Conservation (phyloP, 2,888 invertebrate species). For the Heliconius aoede region DNA sequence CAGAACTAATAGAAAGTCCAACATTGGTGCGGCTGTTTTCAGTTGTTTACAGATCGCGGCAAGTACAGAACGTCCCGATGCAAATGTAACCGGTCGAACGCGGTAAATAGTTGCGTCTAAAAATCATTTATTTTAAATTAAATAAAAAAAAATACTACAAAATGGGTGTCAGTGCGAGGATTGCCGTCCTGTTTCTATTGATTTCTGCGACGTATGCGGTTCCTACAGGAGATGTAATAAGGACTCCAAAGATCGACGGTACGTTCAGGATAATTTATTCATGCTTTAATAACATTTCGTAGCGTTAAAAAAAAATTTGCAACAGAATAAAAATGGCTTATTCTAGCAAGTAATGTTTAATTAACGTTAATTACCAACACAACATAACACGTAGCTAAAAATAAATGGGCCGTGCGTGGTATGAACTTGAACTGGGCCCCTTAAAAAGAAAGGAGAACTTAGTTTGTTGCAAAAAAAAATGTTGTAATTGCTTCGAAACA, state of each 20-base stretch:
- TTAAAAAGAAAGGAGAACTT: slow-evolving; percentile 43
- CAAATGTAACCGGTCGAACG: slow-evolving; percentile 77
- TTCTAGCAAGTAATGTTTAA: slow-evolving; percentile 18
- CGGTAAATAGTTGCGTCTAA: slow-evolving; percentile 79
- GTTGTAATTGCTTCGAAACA: slow-evolving; percentile 67
- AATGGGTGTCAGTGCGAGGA: slow-evolving; percentile 80
- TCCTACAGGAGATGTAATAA: slow-evolving; percentile 65
- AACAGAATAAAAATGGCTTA: not conserved
- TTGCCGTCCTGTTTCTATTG: slow-evolving; percentile 69
- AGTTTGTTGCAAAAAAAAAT: slow-evolving; percentile 46
- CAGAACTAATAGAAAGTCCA: slow-evolving; percentile 79
- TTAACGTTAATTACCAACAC: slow-evolving; percentile 31
- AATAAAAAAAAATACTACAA: slow-evolving; percentile 52
- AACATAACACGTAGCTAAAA: slow-evolving; percentile 35
- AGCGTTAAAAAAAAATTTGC: not conserved
- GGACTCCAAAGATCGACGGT: slow-evolving; percentile 67
- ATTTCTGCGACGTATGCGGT: slow-evolving; percentile 69
- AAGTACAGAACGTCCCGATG: slow-evolving; percentile 67
- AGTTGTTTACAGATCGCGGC: slow-evolving; percentile 71
- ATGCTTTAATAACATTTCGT: slow-evolving; percentile 7
- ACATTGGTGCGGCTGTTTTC: slow-evolving; percentile 54
- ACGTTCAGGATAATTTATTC: slow-evolving; percentile 49
- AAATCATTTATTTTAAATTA: slow-evolving; percentile 51
- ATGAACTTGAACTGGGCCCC: slow-evolving; percentile 43
- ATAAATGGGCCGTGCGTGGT: slow-evolving; percentile 39